These are phyloP conservation scores for Trissolcus brochymenae DNA, from an alignment of 2,888 invertebrate species.

Conservation along the genomic window DNA sequence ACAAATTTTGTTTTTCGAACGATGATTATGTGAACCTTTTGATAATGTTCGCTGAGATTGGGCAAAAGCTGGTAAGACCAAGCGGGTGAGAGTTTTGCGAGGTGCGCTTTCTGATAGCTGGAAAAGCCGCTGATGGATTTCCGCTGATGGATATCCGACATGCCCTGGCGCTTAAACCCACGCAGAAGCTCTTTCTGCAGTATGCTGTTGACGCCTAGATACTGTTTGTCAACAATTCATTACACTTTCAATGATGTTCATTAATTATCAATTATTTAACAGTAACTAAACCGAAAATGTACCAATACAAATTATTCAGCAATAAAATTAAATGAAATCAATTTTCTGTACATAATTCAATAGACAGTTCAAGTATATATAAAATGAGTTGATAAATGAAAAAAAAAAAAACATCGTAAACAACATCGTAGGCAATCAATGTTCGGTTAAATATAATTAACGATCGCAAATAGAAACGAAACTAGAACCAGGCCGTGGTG, in stretches of 20 bases:
- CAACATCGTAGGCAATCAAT: slow-evolving; percentile 9
- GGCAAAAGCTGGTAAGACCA: slow-evolving; percentile 93
- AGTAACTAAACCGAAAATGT: too few species aligned
- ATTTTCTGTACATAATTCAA: too few species aligned
- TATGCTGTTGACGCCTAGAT: slow-evolving; percentile 72
- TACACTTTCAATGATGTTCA: not conserved
- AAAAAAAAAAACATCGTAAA: not conserved
- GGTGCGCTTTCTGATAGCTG: slow-evolving; percentile 57
- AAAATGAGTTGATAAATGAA: not conserved
- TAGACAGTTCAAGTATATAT: not conserved
- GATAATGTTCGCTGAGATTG: slow-evolving; percentile 88
- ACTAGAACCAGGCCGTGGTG: slow-evolving; percentile 18
- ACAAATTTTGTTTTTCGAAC: not conserved
- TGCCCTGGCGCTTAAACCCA: slow-evolving; percentile 70
- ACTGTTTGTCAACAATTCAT: slow-evolving; percentile 68
- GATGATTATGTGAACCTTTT: slow-evolving; percentile 82
- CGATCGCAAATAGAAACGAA: slow-evolving; percentile 20
- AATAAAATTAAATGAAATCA: too few species aligned
- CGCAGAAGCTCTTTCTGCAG: slow-evolving; percentile 74
- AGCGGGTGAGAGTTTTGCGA: slow-evolving; percentile 78
- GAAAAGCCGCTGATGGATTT: slow-evolving; percentile 57
- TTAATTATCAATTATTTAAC: not conserved
- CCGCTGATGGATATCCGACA: slow-evolving; percentile 58
- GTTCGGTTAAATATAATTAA: slow-evolving; percentile 6
- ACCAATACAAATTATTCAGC: too few species aligned